Percentiles rank a stretch among this genome's conserved stretches.
Conservation (phyloP, 2,113 vertebrate genomes). For the Gadus macrocephalus region DNA sequence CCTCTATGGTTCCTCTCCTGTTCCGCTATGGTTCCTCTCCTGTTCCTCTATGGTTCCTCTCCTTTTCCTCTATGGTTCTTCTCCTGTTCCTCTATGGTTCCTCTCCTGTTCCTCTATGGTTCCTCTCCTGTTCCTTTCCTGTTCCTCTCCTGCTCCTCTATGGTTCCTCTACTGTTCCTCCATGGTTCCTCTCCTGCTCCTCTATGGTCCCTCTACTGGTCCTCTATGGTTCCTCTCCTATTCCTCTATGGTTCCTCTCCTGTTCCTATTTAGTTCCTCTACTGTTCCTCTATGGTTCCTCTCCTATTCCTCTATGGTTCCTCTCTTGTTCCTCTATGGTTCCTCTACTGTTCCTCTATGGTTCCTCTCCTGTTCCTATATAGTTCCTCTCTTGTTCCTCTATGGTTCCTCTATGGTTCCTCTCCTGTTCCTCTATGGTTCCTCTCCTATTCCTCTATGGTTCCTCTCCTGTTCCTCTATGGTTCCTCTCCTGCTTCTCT, state of each 20-base stretch:
- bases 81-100: no score
- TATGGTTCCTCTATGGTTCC: background rate
- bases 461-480: background rate
- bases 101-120: no score
- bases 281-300: background rate
- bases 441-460: background rate
- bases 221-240: background rate
- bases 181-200: background rate
- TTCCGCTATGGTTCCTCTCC: background rate
- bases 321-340: background rate
- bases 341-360: background rate
- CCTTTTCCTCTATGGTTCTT: no score
- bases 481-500: background rate
- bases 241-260: background rate
- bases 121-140: no score
- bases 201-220: conserved; percentile 5
- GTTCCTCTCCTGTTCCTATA: background rate
- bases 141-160: no score
- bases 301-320: background rate
- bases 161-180: background rate
- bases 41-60: no score
- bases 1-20: no score
- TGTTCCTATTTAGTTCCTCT: background rate
- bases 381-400: background rate
- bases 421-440: background rate